Base-by-base conservation (phyloP, 2,797 vertebrate species). In the Potorous gilbertii region DNA sequence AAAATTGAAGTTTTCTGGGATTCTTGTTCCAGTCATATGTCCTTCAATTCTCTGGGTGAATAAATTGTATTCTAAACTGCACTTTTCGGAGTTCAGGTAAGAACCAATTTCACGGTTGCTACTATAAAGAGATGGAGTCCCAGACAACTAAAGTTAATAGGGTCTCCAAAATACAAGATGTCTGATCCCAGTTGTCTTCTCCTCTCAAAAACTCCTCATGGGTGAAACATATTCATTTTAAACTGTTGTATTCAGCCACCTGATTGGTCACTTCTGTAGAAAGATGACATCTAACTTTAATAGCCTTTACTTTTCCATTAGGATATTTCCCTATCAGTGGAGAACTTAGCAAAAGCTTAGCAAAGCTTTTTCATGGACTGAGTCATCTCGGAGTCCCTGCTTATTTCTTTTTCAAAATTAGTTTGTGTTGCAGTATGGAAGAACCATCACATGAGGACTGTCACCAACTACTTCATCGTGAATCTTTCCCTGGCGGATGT, bases 351-450 rank as follows among this genome's bases (percentile, higher is more conserved):
- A 52, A 91, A 34, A 55, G 29, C 11, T 74, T 54, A 21, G 16
- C 1, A 46, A 3, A n/a, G 9, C 62, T 94, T 94, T n/a, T 16
- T 95, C 14, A 40, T 90, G 0, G 0, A 4, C 21, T 12, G 50
- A 10, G 4, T 54, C 2, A 87, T 91, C 59, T 56, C 11, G 81
- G 62, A 92, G 31, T 97, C 59, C 14, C 56, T 91, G 52, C 92
- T 98, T 89, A 96, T 81, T 95, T 94, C 24, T 97, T 92, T 98
- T 96, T 97, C 90, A 59, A 90, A 95, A 93, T 97, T 98, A 99
- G 99, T 99, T 99, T 99, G 99, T 97, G 98, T 99, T 99, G 99
- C 99, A 98, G 99, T 99, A 96, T 99, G 99, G 99, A 99, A 99
- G 98, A 99, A 99, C 93, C 99, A 99, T 93, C 99, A 99, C 98